phyloP scores from a whole-genome alignment of 1,140 invertebrate species.

The Chironomus tepperi region DNA sequence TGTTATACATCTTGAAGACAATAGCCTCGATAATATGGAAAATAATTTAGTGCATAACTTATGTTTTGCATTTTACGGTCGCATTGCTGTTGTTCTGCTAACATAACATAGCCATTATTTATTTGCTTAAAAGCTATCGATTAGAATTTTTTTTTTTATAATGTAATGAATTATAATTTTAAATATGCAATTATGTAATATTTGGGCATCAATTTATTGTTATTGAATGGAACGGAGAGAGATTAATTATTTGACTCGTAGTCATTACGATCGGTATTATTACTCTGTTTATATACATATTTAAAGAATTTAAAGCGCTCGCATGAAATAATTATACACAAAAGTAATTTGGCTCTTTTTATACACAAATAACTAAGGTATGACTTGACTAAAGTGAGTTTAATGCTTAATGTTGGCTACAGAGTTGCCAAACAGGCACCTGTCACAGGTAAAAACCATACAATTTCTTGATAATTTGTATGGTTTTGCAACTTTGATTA shows the following conservation, averaged over 20 bases:
- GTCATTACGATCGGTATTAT: neutral
- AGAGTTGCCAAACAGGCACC: no score
- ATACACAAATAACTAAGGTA: no score
- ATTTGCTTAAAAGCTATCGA: neutral
- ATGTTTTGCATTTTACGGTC: neutral
- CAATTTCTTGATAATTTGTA: no score
- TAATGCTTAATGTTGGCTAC: no score
- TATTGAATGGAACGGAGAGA: neutral
- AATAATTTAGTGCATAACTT: neutral
- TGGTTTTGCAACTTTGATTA: no score
- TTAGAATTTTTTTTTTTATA: neutral
- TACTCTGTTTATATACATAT: neutral
- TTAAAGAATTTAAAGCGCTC: neutral
- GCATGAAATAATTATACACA: no score
- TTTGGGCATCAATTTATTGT: neutral
- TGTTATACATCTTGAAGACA: neutral
- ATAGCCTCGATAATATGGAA: slow-evolving; percentile 11
- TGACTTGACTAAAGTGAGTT: no score
- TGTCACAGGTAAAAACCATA: no score
- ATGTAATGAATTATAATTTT: no score
- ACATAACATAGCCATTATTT: slow-evolving; percentile 8
- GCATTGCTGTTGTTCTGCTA: neutral
- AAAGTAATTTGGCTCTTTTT: no score
- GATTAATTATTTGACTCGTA: no score
- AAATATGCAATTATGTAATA: neutral